These are phyloP conservation scores for Thaumatotibia leucotreta DNA, from an alignment of 1,140 invertebrate species.

Conservation along the genomic window DNA sequence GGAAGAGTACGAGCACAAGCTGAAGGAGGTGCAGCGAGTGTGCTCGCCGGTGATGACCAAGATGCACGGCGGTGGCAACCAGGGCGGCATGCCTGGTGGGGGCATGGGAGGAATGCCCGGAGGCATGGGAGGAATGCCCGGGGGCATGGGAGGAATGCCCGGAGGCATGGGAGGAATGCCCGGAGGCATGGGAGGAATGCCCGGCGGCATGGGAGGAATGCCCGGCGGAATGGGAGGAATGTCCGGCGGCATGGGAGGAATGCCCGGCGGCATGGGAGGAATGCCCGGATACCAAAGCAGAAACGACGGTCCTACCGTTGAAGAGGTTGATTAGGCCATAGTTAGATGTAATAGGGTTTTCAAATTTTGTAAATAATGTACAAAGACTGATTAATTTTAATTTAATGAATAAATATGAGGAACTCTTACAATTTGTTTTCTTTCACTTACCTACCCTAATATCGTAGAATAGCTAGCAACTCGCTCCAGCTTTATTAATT, in stretches of 20 bases:
- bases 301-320: no score
- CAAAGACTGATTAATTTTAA: conserved; percentile 4
- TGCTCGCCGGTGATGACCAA: conserved; percentile 85
- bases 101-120: conserved; percentile 28
- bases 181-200: not conserved
- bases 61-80: conserved; percentile 80
- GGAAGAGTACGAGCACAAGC: conserved; percentile 85
- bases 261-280: no score
- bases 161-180: not conserved
- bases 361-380: no score
- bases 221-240: not conserved
- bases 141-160: conserved; percentile 10
- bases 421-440: not conserved
- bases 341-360: no score
- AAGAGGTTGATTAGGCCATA: no score
- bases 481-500: no score
- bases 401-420: not conserved
- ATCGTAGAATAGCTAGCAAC: no score
- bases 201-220: not conserved
- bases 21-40: conserved; percentile 82
- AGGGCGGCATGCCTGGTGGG: no score
- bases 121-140: conserved; percentile 11
- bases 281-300: no score
- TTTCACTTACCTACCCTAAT: no score
- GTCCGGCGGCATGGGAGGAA: not conserved